Evolutionary conservation across 2,113 vertebrate species (phyloP).

Genomic region (Sula dactylatra): DNA sequence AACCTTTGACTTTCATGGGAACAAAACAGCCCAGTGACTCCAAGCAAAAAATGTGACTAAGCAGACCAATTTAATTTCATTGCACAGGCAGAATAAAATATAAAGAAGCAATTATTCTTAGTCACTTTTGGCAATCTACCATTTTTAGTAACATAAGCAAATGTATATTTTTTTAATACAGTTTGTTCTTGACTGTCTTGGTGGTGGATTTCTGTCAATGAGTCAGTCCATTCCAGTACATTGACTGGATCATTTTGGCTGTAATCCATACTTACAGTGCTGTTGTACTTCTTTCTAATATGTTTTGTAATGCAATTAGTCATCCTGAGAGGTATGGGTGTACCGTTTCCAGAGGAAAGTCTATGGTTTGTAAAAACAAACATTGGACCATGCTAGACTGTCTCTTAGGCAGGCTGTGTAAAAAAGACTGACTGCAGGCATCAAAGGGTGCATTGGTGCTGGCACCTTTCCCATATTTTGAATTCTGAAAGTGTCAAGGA

Average conservation of each 20-base stretch:
- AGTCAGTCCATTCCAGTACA: neutral
- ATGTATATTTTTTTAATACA: slow-evolving; percentile 34
- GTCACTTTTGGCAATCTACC: slow-evolving; percentile 35
- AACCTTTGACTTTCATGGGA: slow-evolving; percentile 23
- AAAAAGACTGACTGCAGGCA: neutral
- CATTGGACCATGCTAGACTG: neutral
- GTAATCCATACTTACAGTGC: neutral
- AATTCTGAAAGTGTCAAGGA: neutral
- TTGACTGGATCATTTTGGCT: slow-evolving; percentile 13
- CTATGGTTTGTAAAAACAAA: neutral
- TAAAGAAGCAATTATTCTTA: slow-evolving; percentile 50
- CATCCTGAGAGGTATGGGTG: neutral
- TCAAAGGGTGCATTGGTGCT: neutral
- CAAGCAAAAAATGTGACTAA: slow-evolving; percentile 48
- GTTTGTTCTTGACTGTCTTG: slow-evolving; percentile 22
- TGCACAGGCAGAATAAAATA: slow-evolving; percentile 17
- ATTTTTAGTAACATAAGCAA: slow-evolving; percentile 43
- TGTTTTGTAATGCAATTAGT: neutral
- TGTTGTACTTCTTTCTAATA: neutral
- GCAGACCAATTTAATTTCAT: slow-evolving; percentile 49
- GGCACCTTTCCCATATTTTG: neutral
- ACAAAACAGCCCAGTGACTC: neutral
- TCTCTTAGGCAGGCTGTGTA: neutral
- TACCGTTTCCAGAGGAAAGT: neutral
- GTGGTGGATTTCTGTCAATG: slow-evolving; percentile 5